Base-by-base conservation (phyloP, 2,888 invertebrate species). In the Leptopterna dolabrata region DNA sequence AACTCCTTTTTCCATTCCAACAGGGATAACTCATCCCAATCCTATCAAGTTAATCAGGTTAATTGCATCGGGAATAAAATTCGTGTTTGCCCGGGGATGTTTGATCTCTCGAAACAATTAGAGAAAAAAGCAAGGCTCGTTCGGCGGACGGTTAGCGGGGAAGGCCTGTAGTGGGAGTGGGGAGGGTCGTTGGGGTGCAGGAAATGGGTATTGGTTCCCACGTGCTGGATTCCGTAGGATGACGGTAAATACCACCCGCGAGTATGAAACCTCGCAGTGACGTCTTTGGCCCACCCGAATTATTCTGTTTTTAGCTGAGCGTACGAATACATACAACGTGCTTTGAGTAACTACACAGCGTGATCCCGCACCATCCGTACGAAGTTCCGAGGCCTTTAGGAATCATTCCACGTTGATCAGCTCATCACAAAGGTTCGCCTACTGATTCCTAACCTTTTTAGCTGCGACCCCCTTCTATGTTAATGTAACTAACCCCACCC, bases 71-170 rank as follows among this genome's bases (percentile, higher is more conserved):
- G 80, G 51, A 80, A 45, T 47, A 80, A 41, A 80, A 80, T 80
- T 80, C 47, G 45, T 80, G 80, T 80, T 80, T 80, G 27, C 80
- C n/a, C 19, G 7, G 80, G 80, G 80, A 30, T 71, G 71, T 71
- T 71, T 71, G 73, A 36, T 81, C 81, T 81, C 81, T 81, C 29
- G 81, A 81, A 81, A 81, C 51, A 51, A 81, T 81, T 81, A 81
- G 55, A 45, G 81, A 81, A 55, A 81, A 81, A 81, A 43, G 63
- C 63, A 24, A 13, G 24, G 63, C 6, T 1, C 63, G 63, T 24
- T 63, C 63, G n/a, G 16, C n/a, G 51, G 51, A 16, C 11, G 45
- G 45, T 45, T 45, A 45, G 16, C 45, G 11, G 45, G 45, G 43
- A 16, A 16, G 16, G 45, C 9, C 16, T 16, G 70, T 13, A 16